Evolutionary conservation across 2,888 invertebrate genomes (phyloP).

Genomic region (Drosophila percnosoma): DNA sequence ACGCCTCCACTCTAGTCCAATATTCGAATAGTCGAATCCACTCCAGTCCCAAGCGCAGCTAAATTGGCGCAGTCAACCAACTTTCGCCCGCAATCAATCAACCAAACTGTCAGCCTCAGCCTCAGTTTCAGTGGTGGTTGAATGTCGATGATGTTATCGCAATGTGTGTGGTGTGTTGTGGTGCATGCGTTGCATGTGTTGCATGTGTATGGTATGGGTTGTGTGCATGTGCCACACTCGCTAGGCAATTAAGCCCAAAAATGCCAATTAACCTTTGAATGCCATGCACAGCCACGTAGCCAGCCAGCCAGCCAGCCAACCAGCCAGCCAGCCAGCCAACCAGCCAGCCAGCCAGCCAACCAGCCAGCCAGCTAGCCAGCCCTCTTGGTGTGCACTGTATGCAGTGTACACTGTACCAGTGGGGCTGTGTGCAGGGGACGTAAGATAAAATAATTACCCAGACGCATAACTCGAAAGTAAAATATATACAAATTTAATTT

Average conservation of each 20-base stretch:
- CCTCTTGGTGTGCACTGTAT: constrained; percentile 46
- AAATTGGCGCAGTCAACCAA: constrained; percentile 58
- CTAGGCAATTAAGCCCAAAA: constrained; percentile 76
- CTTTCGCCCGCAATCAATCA: constrained; percentile 61
- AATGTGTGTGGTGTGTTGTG: constrained; percentile 21
- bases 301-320: background rate
- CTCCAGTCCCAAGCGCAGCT: constrained; percentile 22
- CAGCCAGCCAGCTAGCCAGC: constrained; percentile 1
- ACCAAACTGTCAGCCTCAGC: constrained; percentile 49
- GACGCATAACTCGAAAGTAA: constrained; percentile 80
- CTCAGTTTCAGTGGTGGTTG: constrained; percentile 22
- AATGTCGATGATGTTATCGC: constrained; percentile 57
- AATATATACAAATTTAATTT: constrained; percentile 73
- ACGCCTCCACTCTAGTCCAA: background rate
- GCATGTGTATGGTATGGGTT: constrained; percentile 2
- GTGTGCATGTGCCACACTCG: constrained; percentile 53
- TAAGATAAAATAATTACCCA: constrained; percentile 80
- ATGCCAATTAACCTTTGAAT: constrained; percentile 80
- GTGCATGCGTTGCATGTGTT: constrained; percentile 39
- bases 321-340: background rate
- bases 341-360: background rate
- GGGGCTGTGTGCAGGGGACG: constrained; percentile 22
- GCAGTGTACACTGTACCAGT: constrained; percentile 13
- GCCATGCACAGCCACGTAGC: constrained; percentile 75
- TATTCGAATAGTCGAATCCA: constrained; percentile 2